phyloP scores from a whole-genome alignment of 2,888 invertebrate species.

The Fabriciana adippe region DNA sequence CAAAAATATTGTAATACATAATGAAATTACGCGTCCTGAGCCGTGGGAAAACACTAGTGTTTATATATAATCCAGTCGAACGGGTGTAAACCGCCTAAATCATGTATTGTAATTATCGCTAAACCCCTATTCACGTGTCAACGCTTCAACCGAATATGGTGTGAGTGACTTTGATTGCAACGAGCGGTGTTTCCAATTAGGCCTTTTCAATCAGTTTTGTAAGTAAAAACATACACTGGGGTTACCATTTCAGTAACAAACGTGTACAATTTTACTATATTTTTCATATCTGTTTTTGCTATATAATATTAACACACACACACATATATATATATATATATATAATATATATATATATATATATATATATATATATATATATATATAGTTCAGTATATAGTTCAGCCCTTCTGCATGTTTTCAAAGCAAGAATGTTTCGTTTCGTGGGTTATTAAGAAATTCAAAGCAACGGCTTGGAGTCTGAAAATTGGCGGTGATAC shows the following conservation, averaged over 20 bases:
- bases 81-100: slow-evolving; percentile 22
- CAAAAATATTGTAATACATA: background rate
- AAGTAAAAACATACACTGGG: slow-evolving; percentile 46
- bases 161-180: slow-evolving; percentile 54
- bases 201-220: slow-evolving; percentile 54
- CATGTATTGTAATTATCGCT: slow-evolving; percentile 50
- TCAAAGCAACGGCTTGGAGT: no score
- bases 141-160: slow-evolving; percentile 44
- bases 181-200: slow-evolving; percentile 55
- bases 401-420: background rate
- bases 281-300: background rate
- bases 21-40: background rate
- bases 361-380: no score
- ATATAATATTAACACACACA: background rate
- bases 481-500: no score
- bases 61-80: slow-evolving; percentile 7
- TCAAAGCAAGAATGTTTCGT: no score
- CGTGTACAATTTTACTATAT: background rate
- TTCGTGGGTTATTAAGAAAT: no score
- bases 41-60: background rate
- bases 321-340: no score
- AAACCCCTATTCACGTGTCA: slow-evolving; percentile 48
- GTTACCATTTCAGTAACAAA: slow-evolving; percentile 29
- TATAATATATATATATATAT: no score
- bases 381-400: no score